Evolutionary conservation across 2,113 vertebrate genomes (phyloP), one percentile per base, ranked within the genome.

Genomic region (Chaetodon auriga): DNA sequence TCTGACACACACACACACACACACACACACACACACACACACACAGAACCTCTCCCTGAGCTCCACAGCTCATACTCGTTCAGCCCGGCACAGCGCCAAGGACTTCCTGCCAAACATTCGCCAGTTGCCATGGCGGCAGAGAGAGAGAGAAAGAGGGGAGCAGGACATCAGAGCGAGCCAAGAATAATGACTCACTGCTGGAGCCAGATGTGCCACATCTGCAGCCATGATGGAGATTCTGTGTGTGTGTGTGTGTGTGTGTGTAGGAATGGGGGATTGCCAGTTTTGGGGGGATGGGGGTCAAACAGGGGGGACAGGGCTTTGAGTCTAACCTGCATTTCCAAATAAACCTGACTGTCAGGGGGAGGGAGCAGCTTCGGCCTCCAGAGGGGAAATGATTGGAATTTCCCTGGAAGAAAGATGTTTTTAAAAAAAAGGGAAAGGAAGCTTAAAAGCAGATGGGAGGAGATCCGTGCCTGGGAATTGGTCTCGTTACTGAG

Each of bases 101-200:
- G 93, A 96, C 93, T 93, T 94, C 91, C 93, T 96, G 96, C 96
- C 97, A 97, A 97, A 96, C 96, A 96, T 94, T 95, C 94, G 92
- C 93, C 93, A 88, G 97, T 98, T 96, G 94, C 97, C 95, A 98
- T 97, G 96, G 96, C 91, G 95, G 95, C 96, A 25, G 75, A 78
- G 78, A 83, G 91, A 77, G 73, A 4, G 57, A 91, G 94, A 30
- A 30, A 30, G 55, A 91, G 94, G 95, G 94, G 92, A 65, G 80
- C 36, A 41, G 86, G 90, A 82, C 75, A 80, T 86, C 78, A 82
- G 75, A 85, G 48, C 3, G 45, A 86, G 74, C 81, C 75, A 80
- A 84, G 70, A 90, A 84, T 94, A 94, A 63, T 7, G 93, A 95
- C 93, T 95, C 95, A 96, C 82, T 94, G 93, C 95, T 96, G 81